These are phyloP conservation scores for Egretta garzetta DNA, from an alignment of 2,113 vertebrate species.

Conservation along the genomic window DNA sequence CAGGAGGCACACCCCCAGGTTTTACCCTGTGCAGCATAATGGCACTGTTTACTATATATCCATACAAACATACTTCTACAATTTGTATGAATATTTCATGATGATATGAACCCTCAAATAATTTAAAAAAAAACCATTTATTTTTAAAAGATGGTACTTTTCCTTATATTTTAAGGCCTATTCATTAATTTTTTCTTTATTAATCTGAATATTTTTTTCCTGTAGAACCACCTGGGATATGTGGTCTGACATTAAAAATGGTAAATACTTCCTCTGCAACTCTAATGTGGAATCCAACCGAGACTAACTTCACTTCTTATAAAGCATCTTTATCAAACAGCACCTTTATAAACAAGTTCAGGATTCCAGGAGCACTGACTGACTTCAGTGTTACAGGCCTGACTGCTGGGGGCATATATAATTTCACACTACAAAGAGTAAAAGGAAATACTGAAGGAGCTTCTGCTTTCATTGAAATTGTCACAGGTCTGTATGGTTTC, in stretches of 20 bases:
- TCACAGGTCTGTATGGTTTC: slow-evolving; percentile 72
- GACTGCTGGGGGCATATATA: slow-evolving; percentile 79
- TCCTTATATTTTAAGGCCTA: neutral
- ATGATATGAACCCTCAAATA: neutral
- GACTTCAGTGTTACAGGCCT: slow-evolving; percentile 75
- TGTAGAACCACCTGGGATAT: slow-evolving; percentile 80
- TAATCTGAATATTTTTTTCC: neutral
- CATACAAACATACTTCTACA: neutral
- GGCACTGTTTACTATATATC: neutral
- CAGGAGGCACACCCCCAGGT: neutral
- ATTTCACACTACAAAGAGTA: slow-evolving; percentile 77
- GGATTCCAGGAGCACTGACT: slow-evolving; percentile 51
- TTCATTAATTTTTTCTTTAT: neutral
- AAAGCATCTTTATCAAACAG: slow-evolving; percentile 77
- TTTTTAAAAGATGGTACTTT: neutral
- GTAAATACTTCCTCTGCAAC: slow-evolving; percentile 77
- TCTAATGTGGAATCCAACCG: slow-evolving; percentile 78
- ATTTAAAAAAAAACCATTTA: neutral
- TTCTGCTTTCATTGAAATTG: slow-evolving; percentile 69
- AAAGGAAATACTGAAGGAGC: slow-evolving; percentile 70
- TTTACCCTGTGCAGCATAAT: neutral
- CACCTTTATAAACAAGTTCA: slow-evolving; percentile 66
- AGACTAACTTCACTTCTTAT: slow-evolving; percentile 82
- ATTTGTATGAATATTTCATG: neutral
- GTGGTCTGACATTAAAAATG: slow-evolving; percentile 71